These are phyloP conservation scores for Congeria kusceri DNA, from an alignment of 2,888 invertebrate species.

Conservation along the genomic window DNA sequence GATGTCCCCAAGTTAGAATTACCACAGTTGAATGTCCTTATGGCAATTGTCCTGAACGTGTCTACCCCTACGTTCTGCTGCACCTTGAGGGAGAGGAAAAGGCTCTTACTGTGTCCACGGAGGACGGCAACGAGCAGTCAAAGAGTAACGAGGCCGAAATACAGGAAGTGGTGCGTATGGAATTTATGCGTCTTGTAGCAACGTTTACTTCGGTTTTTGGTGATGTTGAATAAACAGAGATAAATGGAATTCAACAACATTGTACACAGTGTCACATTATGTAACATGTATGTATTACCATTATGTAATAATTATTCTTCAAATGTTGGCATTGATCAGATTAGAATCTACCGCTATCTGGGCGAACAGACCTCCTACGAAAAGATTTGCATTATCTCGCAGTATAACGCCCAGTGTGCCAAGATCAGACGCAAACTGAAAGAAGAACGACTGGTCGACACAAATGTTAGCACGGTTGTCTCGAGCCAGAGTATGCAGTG, in stretches of 20 bases:
- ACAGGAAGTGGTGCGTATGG: conserved; percentile 69
- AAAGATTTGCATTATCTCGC: conserved; percentile 67
- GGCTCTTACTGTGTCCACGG: conserved; percentile 72
- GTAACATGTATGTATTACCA: no score
- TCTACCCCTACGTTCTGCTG: conserved; percentile 70
- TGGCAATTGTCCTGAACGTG: conserved; percentile 68
- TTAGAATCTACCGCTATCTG: conserved; percentile 45
- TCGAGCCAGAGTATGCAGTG: conserved; percentile 72
- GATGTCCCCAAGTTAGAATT: conserved; percentile 66
- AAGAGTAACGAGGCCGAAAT: conserved; percentile 75
- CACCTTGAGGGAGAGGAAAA: conserved; percentile 78
- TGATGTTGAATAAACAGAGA: no score
- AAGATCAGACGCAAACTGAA: conserved; percentile 64
- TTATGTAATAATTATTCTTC: no score
- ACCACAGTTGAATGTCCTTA: conserved; percentile 64
- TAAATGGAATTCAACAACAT: no score
- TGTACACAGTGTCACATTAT: no score
- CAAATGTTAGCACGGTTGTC: conserved; percentile 70
- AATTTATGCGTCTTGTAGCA: no score
- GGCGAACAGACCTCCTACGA: neutral
- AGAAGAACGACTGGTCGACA: conserved; percentile 16
- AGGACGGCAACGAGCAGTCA: conserved; percentile 79
- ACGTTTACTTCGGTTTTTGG: no score
- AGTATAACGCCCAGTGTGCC: conserved; percentile 78
- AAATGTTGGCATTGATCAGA: conserved; percentile 35